A percentile compares a stretch with the other conserved stretches of the same genome.
Conservation (phyloP, 2,888 invertebrate genomes). For the Phanerotoma sp. region DNA sequence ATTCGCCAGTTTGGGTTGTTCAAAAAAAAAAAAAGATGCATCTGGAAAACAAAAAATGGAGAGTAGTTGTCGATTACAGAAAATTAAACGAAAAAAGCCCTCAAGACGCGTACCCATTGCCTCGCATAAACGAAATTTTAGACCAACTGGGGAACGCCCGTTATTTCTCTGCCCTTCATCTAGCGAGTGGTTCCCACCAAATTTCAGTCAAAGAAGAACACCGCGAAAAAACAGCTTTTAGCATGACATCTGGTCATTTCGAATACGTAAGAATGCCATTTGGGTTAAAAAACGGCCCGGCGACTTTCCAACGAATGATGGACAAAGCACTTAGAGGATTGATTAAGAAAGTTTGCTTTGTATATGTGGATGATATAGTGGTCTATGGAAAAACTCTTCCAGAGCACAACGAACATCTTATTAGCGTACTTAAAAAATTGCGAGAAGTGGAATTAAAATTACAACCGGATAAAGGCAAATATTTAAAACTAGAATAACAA, state of each 20-base stretch:
- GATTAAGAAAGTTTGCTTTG: constrained; percentile 20
- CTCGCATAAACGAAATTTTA: constrained; percentile 26
- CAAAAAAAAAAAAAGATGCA: constrained; percentile 19
- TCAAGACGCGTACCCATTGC: constrained; percentile 20
- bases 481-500: constrained; percentile 18
- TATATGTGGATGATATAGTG: constrained; percentile 32
- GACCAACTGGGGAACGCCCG: constrained; percentile 33
- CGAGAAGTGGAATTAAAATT: constrained; percentile 16
- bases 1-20: constrained; percentile 2
- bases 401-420: constrained; percentile 27
- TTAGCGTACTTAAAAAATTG: constrained; percentile 16
- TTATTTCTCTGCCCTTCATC: constrained; percentile 37
- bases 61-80: constrained; percentile 17
- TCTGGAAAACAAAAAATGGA: constrained; percentile 19
- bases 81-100: constrained; percentile 22
- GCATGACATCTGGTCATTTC: constrained; percentile 19
- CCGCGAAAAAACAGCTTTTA: constrained; percentile 21
- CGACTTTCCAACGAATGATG: constrained; percentile 26
- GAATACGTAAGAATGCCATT: constrained; percentile 26
- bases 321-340: constrained; percentile 20
- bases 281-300: constrained; percentile 20
- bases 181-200: constrained; percentile 38
- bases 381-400: constrained; percentile 24
- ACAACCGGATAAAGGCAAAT: constrained; percentile 31
- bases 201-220: constrained; percentile 27